A percentile compares a stretch with the other conserved stretches of the same genome.
Evolutionary conservation across 1,140 invertebrate genomes (phyloP).

Genomic region (Drosophila bifasciata): DNA sequence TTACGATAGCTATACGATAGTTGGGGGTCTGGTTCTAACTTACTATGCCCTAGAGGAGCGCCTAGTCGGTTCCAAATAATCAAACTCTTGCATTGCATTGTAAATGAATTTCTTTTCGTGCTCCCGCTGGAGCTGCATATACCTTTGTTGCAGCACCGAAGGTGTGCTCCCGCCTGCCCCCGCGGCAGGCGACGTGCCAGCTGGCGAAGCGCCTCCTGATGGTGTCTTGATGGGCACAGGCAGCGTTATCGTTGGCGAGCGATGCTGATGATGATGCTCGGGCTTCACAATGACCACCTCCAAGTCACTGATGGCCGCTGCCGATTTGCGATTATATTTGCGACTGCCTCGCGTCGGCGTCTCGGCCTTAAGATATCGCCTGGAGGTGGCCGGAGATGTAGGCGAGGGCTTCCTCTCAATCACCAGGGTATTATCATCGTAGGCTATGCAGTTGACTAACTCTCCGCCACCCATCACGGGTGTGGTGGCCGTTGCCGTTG

Average conservation of each 20-base stretch:
- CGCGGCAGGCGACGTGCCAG: slow-evolving; percentile 37
- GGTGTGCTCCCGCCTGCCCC: slow-evolving; percentile 34
- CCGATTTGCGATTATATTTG: slow-evolving; percentile 68
- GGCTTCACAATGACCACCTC: slow-evolving; percentile 63
- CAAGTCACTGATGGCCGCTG: slow-evolving; percentile 55
- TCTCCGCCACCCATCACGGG: slow-evolving; percentile 56
- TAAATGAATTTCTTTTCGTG: slow-evolving; percentile 78
- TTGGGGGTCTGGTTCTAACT: slow-evolving; percentile 58
- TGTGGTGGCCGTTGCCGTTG: slow-evolving; percentile 18
- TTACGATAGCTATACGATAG: slow-evolving; percentile 56
- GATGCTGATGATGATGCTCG: slow-evolving; percentile 69
- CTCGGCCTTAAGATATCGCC: slow-evolving; percentile 68
- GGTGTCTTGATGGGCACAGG: slow-evolving; percentile 46
- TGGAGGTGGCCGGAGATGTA: slow-evolving; percentile 59
- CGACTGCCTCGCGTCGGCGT: slow-evolving; percentile 68
- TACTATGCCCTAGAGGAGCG: slow-evolving; percentile 75
- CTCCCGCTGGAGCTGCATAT: slow-evolving; percentile 77
- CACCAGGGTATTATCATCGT: slow-evolving; percentile 70
- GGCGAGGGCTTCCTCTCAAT: slow-evolving; percentile 69
- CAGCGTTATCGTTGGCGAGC: slow-evolving; percentile 69
- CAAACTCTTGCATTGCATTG: slow-evolving; percentile 76
- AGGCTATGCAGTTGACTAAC: slow-evolving; percentile 71
- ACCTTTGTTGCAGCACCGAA: slow-evolving; percentile 76
- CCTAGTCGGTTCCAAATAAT: slow-evolving; percentile 70
- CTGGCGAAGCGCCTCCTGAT: slow-evolving; percentile 19